These are phyloP conservation scores for Craterocephalus amniculus DNA, from an alignment of 2,797 vertebrate genomes.

Conservation along the genomic window DNA sequence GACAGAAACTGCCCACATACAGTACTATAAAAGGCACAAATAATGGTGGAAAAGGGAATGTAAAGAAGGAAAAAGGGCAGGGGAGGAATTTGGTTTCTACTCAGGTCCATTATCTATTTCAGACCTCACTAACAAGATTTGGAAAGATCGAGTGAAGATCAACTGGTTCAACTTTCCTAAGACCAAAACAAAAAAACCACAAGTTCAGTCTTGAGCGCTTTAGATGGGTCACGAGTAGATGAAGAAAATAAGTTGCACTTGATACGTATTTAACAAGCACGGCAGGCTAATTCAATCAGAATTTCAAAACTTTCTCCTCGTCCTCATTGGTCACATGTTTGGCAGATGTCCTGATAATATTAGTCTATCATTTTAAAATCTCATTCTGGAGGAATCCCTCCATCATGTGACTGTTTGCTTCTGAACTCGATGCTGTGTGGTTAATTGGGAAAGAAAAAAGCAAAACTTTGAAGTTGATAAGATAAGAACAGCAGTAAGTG, in stretches of 20 bases:
- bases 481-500: slow-evolving; percentile 16
- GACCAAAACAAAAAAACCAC: background rate
- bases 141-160: slow-evolving; percentile 12
- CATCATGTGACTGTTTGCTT: slow-evolving; percentile 4
- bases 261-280: slow-evolving; percentile 1
- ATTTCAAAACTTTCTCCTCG: background rate
- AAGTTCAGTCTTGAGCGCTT: slow-evolving; percentile 7
- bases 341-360: slow-evolving; percentile 18
- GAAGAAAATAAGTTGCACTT: background rate
- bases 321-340: slow-evolving; percentile 26
- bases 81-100: slow-evolving; percentile 53
- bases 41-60: slow-evolving; percentile 57
- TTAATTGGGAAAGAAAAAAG: background rate
- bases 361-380: slow-evolving; percentile 16
- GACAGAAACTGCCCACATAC: slow-evolving; percentile 65
- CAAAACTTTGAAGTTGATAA: background rate
- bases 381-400: slow-evolving; percentile 6
- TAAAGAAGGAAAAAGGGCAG: slow-evolving; percentile 45
- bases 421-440: slow-evolving; percentile 21
- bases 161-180: background rate
- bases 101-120: slow-evolving; percentile 34
- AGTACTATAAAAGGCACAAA: slow-evolving; percentile 68
- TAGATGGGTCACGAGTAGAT: background rate
- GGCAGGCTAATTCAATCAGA: slow-evolving; percentile 9
- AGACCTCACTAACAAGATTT: slow-evolving; percentile 11